Evolutionary conservation across 1,140 invertebrate genomes (phyloP).

Genomic region (Zaprionus inermis): DNA sequence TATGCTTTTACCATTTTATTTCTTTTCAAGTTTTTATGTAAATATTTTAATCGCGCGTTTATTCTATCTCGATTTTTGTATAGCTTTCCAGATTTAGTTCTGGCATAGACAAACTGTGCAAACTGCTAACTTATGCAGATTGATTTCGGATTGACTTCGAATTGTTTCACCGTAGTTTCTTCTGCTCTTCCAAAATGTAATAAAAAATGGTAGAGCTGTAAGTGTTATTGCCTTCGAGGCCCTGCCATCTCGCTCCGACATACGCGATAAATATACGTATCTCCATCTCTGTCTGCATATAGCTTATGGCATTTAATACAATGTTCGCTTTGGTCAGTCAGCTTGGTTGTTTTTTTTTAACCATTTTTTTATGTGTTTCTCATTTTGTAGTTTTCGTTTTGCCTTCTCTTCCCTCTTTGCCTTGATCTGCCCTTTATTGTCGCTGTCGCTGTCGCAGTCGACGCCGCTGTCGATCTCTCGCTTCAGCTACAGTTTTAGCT

Average conservation of each 20-base stretch:
- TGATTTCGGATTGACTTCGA: neutral
- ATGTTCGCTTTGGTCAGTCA: constrained; percentile 24
- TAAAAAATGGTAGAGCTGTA: constrained; percentile 32
- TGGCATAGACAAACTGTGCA: neutral
- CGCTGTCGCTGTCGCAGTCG: constrained; percentile 11
- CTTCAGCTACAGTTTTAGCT: constrained; percentile 11
- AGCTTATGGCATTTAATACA: constrained; percentile 31
- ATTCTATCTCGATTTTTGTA: neutral
- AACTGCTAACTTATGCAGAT: constrained; percentile 5
- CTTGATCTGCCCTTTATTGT: constrained; percentile 46
- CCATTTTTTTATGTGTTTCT: constrained; percentile 62
- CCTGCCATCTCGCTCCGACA: constrained; percentile 2
- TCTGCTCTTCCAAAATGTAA: neutral
- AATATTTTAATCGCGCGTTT: constrained; percentile 1
- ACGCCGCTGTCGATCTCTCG: constrained; percentile 24
- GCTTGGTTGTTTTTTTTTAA: constrained; percentile 12
- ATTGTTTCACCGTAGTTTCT: constrained; percentile 6
- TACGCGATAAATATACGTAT: neutral
- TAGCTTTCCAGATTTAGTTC: neutral
- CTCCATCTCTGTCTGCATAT: constrained; percentile 14
- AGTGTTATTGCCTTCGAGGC: constrained; percentile 41
- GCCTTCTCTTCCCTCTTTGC: constrained; percentile 2
- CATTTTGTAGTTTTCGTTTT: constrained; percentile 78
- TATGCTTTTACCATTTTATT: neutral
- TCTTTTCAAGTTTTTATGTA: neutral